Evolutionary conservation across 2,888 invertebrate genomes (phyloP), one percentile per base, ranked within the genome.

Genomic region (Acanthosepion esculentum): DNA sequence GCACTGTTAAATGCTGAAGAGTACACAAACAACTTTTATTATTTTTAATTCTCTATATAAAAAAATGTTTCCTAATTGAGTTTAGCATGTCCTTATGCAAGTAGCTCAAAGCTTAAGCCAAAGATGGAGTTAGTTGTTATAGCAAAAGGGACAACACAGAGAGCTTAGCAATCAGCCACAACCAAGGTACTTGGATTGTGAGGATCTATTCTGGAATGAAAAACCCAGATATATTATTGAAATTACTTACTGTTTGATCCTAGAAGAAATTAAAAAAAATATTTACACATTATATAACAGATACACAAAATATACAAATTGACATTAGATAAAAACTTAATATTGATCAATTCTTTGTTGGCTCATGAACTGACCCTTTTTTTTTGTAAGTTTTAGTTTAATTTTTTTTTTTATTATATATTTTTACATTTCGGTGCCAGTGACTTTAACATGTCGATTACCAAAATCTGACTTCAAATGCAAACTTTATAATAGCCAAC

Each of bases 91-190:
- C 20, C 7, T 23, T 18, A 15, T 55, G 15, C 20, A 55, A 59
- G 59, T 59, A 59, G 23, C 6, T 23, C 59, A 59, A 59, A 23
- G 59, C 23, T 20, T 7, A 23, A 59, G 23, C 15, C 15, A 55
- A n/a, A 78, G 8, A 78, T n/a, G 78, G 1, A 33, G n/a, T 78
- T 78, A 78, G 78, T 78, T 10, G 23, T 33, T 5, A n/a, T 78
- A n/a, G n/a, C 15, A n/a, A 41, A 12, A 78, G n/a, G 78, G 12
- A 15, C n/a, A 78, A 12, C 5, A 78, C 78, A 78, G n/a, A 78
- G n/a, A 78, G 78, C n/a, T 78, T n/a, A 78, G 15, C n/a, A 78
- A 78, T 78, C 78, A 78, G n/a, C 78, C n/a, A 78, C 78, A 78
- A 78, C n/a, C n/a, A 3, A n/a, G 55, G 55, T 8, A 55, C 20